Base-by-base conservation (phyloP, 53 echinoderm and acorn worm genomes). In the Crossaster papposus region DNA sequence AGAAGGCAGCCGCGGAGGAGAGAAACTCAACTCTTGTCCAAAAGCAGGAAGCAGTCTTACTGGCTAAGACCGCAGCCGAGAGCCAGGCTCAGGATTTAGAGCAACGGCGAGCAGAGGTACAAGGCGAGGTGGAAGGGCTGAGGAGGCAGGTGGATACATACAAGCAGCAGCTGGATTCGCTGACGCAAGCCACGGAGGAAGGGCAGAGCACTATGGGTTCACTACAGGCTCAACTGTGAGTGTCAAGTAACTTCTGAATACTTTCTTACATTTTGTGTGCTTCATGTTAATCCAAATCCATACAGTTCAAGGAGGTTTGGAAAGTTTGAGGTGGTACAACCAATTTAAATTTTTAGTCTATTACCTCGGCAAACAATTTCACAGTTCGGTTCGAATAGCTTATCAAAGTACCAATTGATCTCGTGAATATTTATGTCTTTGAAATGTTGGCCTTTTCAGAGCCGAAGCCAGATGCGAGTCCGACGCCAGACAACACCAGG, bases 211-310 rank as follows among this genome's bases (percentile, higher is more conserved):
- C 54, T 73, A 37, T 95, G 55, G 97, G 97, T 31, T 77, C 89
- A 1, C 55, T 94, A 18, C 94, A 96, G 81, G 94, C 94, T 73
- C 86, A 96, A 72, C 75, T 96, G 94, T 94, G 72, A 94, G 96
- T 96, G 63, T 0, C 0, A n/a, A n/a, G n/a, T n/a, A 44, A 44
- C 44, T 44, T 9, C 5, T 0, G 44, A 44, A 44, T 44, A 44
- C 44, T 44, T 44, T 44, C 5, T 44, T 44, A 44, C 44, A 44
- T 44, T 44, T 44, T 44, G 9, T 44, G 44, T 44, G 7, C 9
- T 44, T 9, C 44, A 44, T 1, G 44, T 7, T 44, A 9, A 44
- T 44, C 44, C 44, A 44, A 44, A 44, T 44, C 0, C 44, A 44
- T 7, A 44, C 44, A 44, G 44, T 44, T 5, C 44, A 44, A 44